Evolutionary conservation across 2,797 vertebrate species (phyloP).

Genomic region (Sebastes itinus): DNA sequence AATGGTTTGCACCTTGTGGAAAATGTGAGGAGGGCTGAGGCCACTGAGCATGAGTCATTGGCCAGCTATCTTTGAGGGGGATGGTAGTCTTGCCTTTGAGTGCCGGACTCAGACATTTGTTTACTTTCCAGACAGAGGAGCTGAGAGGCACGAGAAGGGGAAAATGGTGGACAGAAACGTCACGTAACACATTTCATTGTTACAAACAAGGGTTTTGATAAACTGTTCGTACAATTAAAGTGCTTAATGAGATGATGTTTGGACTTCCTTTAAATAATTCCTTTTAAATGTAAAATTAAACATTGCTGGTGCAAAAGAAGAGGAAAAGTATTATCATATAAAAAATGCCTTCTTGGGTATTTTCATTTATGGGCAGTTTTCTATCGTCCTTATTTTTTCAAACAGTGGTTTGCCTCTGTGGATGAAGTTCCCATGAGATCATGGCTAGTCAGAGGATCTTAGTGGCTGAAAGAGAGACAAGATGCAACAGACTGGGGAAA

Average conservation of each 20-base stretch:
- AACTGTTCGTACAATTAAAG: neutral
- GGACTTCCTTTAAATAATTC: neutral
- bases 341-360: neutral
- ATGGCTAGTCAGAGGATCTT: slow-evolving; percentile 36
- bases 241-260: neutral
- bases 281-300: neutral
- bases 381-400: neutral
- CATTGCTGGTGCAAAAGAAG: neutral
- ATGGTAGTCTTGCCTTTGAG: slow-evolving; percentile 74
- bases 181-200: slow-evolving; percentile 42
- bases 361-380: neutral
- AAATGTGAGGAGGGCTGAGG: slow-evolving; percentile 77
- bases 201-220: neutral
- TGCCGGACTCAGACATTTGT: slow-evolving; percentile 77
- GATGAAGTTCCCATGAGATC: slow-evolving; percentile 31
- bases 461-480: slow-evolving; percentile 30
- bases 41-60: slow-evolving; percentile 81
- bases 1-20: slow-evolving; percentile 83
- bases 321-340: neutral
- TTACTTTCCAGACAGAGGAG: slow-evolving; percentile 81
- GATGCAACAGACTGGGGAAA: slow-evolving; percentile 34
- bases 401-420: neutral
- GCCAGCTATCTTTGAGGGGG: slow-evolving; percentile 81
- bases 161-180: slow-evolving; percentile 52
- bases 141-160: slow-evolving; percentile 71